Evolutionary conservation across 1,140 invertebrate species (phyloP).

Genomic region (Paramacrobiotus metropolitanus): DNA sequence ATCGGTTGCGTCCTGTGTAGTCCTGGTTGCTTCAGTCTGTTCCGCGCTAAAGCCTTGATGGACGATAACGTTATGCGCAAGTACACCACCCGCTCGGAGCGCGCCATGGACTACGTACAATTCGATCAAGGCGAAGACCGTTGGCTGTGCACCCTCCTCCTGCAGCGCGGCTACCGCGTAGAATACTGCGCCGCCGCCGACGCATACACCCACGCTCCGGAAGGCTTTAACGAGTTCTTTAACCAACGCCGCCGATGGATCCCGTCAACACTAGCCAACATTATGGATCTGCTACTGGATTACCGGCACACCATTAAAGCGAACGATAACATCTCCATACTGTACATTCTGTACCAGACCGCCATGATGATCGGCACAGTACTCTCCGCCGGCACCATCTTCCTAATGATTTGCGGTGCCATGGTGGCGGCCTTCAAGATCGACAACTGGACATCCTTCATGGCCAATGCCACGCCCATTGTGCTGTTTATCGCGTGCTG

Average conservation of each 20-base stretch:
- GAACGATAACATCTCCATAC: constrained; percentile 34
- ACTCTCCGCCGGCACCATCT: constrained; percentile 36
- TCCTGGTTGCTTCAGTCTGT: constrained; percentile 36
- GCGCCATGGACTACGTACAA: constrained; percentile 34
- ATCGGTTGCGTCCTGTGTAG: constrained; percentile 39
- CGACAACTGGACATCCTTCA: constrained; percentile 25
- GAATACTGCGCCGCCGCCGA: constrained; percentile 40
- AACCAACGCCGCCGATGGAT: constrained; percentile 38
- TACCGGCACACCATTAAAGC: constrained; percentile 27
- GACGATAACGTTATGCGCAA: constrained; percentile 34
- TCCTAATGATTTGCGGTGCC: constrained; percentile 37
- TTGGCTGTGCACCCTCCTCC: constrained; percentile 36
- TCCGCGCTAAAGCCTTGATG: constrained; percentile 32
- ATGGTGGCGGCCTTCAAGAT: constrained; percentile 31
- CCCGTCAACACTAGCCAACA: constrained; percentile 39
- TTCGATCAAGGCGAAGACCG: constrained; percentile 41
- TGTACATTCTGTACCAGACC: constrained; percentile 30
- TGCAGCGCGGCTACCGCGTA: constrained; percentile 37
- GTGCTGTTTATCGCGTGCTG: constrained; percentile 27
- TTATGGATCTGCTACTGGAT: constrained; percentile 33
- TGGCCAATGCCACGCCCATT: constrained; percentile 26
- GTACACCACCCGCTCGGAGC: constrained; percentile 30
- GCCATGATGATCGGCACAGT: constrained; percentile 31
- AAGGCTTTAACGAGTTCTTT: constrained; percentile 36
- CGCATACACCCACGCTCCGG: constrained; percentile 37